These are phyloP conservation scores for Odontesthes bonariensis DNA, from an alignment of 2,113 vertebrate genomes.

Conservation along the genomic window DNA sequence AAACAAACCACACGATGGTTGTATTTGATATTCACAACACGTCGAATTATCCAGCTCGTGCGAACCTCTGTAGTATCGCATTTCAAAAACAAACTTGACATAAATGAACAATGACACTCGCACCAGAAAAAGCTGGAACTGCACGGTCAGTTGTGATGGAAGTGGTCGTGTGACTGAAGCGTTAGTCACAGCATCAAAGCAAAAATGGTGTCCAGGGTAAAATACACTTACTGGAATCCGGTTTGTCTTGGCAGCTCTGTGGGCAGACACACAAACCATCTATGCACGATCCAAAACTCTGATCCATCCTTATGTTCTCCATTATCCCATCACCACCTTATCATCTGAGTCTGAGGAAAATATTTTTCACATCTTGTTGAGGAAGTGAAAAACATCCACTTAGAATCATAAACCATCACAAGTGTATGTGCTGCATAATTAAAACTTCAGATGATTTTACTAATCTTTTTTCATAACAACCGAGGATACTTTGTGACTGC, in stretches of 20 bases:
- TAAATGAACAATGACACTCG: constrained; percentile 51
- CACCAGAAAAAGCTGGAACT: constrained; percentile 36
- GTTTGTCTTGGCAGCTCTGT: constrained; percentile 55
- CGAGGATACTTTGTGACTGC: too few relatives aligned
- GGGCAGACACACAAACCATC: constrained; percentile 48
- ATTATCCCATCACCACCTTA: constrained; percentile 43
- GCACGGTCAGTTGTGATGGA: constrained; percentile 54
- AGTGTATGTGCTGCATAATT: too few relatives aligned
- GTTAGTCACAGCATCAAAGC: constrained; percentile 75
- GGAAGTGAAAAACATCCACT: not conserved
- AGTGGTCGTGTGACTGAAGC: constrained; percentile 66
- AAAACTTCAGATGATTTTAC: too few relatives aligned
- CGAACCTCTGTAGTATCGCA: constrained; percentile 47
- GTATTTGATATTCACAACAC: constrained; percentile 52
- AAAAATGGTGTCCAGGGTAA: constrained; percentile 53
- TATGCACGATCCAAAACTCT: constrained; percentile 40
- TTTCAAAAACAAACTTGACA: constrained; percentile 66
- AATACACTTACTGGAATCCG: constrained; percentile 71
- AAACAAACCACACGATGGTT: constrained; percentile 61
- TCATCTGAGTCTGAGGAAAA: constrained; percentile 4
- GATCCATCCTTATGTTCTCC: constrained; percentile 41
- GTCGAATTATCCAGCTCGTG: constrained; percentile 41
- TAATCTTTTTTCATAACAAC: too few relatives aligned
- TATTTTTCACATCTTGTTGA: not conserved
- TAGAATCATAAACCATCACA: not conserved